These are phyloP conservation scores for Glomeris marginata DNA, from an alignment of 2,888 invertebrate species.

Conservation along the genomic window DNA sequence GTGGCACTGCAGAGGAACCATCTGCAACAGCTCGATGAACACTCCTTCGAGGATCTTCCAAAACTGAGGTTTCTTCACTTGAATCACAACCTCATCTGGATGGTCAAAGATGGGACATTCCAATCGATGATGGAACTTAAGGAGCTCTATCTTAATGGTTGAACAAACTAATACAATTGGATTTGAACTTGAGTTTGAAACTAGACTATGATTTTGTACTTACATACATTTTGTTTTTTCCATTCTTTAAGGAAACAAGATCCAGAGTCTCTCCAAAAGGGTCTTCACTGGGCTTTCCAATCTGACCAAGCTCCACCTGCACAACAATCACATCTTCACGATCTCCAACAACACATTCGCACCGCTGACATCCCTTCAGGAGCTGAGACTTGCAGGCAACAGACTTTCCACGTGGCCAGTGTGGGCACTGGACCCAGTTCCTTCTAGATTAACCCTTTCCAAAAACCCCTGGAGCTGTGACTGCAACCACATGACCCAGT, in stretches of 20 bases:
- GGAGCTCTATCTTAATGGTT: slow-evolving; percentile 1
- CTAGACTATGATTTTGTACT: too few species aligned
- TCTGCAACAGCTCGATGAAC: not conserved
- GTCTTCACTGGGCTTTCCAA: not conserved
- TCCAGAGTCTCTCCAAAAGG: too few species aligned
- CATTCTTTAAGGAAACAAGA: too few species aligned
- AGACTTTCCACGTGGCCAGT: slow-evolving; percentile 1
- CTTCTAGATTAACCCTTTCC: not conserved
- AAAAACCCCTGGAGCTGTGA: slow-evolving; percentile 12
- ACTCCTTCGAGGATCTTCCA: not conserved
- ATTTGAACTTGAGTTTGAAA: too few species aligned
- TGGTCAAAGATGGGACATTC: not conserved
- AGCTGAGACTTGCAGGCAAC: slow-evolving; percentile 1
- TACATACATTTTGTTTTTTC: too few species aligned
- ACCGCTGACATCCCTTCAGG: slow-evolving; percentile 3
- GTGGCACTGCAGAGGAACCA: slow-evolving; percentile 1
- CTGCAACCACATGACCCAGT: slow-evolving; percentile 37
- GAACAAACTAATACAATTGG: too few species aligned
- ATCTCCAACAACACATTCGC: not conserved
- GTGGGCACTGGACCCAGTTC: not conserved
- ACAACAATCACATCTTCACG: not conserved
- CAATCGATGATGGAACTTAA: not conserved
- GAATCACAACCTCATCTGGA: not conserved
- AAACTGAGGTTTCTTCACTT: not conserved
- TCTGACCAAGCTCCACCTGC: slow-evolving; percentile 2